Base-by-base conservation (phyloP, 1,140 invertebrate genomes). In the Hycleus phaleratus region DNA sequence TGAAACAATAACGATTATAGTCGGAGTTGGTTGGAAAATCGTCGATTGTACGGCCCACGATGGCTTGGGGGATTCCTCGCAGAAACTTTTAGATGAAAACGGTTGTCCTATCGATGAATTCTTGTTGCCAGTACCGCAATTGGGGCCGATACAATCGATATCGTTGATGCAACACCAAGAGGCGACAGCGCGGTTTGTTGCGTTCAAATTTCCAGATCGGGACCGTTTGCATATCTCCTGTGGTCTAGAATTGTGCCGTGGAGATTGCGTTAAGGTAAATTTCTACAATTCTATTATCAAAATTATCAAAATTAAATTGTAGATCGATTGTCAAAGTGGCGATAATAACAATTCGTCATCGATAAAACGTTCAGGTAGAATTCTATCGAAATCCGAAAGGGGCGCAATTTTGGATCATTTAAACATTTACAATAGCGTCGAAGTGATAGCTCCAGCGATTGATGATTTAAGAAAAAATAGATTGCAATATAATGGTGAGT, bases 141-240 rank as follows among this genome's bases (percentile, higher is more conserved):
- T 62, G 46, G 66, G 66, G n/a, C 66, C 70, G 4, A 49, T 68
- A 3, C 11, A 73, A 73, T 56, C 66, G 1, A 68, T 69, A 10
- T 56, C 61, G 7, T 74, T 80, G 8, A 81, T 81, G 78, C 75
- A 75, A 3, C 80, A 80, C 54, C 79, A 81, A 66, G 79, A 81
- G 56, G 80, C 80, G 9, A 50, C 74, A 53, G 80, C 85, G 0
- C 82, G 80, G 32, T 90, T 90, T 74, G 79, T 83, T 8, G 87
- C 86, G 4, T 90, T 90, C 64, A 88, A 88, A 67, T 90, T 90
- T 74, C 86, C 87, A 10, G 86, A 88, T 64, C 75, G 85, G 59
- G 84, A 85, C 49, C 81, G 82, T 51, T 71, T 90, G 8, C 87
- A 89, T 72, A 75, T 90, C 9, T 79, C 80, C 46, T 82, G 85